Conservation (phyloP, 2,113 vertebrate species). For the Pseudolaguvia tuberculata region DNA sequence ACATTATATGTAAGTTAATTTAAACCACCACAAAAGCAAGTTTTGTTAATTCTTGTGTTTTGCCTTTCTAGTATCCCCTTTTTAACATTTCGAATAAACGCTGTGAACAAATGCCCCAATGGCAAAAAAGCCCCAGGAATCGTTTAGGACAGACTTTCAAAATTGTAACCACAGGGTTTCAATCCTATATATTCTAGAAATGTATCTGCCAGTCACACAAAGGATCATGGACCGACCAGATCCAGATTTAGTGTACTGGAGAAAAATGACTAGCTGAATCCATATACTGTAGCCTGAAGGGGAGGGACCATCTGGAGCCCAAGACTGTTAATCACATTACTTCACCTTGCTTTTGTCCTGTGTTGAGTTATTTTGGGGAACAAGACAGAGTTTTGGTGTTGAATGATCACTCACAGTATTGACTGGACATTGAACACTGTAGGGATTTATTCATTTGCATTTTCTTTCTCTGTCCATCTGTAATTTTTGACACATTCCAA, state of each 20-base stretch:
- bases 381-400: constrained; percentile 5
- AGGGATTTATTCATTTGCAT: not conserved
- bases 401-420: not conserved
- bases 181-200: constrained; percentile 19
- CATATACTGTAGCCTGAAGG: constrained; percentile 23
- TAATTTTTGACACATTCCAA: no score
- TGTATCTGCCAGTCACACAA: constrained; percentile 20
- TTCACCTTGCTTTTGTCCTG: constrained; percentile 27
- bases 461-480: not conserved
- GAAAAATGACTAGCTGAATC: constrained; percentile 17
- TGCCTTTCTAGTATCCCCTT: not conserved
- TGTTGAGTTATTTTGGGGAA: constrained; percentile 21
- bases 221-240: not conserved
- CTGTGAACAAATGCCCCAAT: not conserved
- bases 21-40: not conserved
- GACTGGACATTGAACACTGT: not conserved
- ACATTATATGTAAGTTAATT: not conserved
- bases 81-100: not conserved
- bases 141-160: not conserved
- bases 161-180: constrained; percentile 6
- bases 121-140: not conserved
- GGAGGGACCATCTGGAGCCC: constrained; percentile 26
- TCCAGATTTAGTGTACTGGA: constrained; percentile 15
- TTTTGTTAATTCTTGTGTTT: not conserved
- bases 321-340: constrained; percentile 26